phyloP scores from a whole-genome alignment of 2,888 invertebrate genomes.

The Lepidocyrtoides sp. region DNA sequence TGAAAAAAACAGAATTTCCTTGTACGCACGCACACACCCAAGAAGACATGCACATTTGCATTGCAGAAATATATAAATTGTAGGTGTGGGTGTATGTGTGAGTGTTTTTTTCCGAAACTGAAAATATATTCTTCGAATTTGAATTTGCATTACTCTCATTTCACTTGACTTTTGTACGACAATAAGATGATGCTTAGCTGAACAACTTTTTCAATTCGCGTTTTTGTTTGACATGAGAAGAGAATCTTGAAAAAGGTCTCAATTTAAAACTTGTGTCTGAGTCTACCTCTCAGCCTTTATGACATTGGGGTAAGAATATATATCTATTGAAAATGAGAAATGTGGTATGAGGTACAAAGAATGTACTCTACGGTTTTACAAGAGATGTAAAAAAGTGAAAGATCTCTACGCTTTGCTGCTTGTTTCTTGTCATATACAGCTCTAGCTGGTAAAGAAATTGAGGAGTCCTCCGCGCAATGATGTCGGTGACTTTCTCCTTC shows the following conservation, averaged over 20 bases:
- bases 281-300: constrained; percentile 18
- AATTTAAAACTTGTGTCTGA: constrained; percentile 46
- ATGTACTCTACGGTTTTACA: not conserved
- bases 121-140: constrained; percentile 3
- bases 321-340: constrained; percentile 30
- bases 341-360: not conserved
- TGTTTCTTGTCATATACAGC: not conserved
- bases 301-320: constrained; percentile 19
- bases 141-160: not conserved
- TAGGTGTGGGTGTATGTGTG: no score
- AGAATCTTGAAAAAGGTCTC: constrained; percentile 30
- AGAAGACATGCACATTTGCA: not conserved
- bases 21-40: not conserved
- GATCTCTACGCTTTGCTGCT: not conserved
- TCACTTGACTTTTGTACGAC: constrained; percentile 25
- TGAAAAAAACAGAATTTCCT: constrained; percentile 17
- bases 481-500: constrained; percentile 31
- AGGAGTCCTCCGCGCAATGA: constrained; percentile 19
- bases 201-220: constrained; percentile 71
- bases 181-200: not conserved
- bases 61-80: not conserved
- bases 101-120: no score
- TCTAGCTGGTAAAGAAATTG: not conserved
- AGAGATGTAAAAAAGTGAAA: not conserved
- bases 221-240: constrained; percentile 54